phyloP scores from a whole-genome alignment of 53 echinoderm and acorn worm genomes.

The Echinarachnius parma region DNA sequence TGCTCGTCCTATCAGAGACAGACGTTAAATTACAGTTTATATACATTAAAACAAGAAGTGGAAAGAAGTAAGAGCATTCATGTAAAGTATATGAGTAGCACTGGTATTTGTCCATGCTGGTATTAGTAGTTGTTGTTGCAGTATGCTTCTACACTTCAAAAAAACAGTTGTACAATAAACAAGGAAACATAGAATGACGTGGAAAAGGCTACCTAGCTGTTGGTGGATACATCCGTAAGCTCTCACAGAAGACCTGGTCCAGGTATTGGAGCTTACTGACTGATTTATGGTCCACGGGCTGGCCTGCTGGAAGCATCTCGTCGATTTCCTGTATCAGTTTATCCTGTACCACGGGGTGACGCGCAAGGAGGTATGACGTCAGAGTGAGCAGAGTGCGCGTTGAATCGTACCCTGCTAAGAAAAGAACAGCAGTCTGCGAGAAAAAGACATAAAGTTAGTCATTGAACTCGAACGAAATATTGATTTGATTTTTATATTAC shows the following conservation, averaged over 20 bases:
- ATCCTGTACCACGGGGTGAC: slow-evolving; percentile 50
- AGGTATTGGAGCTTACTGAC: slow-evolving; percentile 48
- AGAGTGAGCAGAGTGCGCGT: slow-evolving; percentile 27
- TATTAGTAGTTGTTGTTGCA: too few species aligned
- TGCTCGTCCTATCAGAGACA: slow-evolving; percentile 1
- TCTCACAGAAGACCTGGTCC: slow-evolving; percentile 48
- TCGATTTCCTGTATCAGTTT: slow-evolving; percentile 51
- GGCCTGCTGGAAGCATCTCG: slow-evolving; percentile 12
- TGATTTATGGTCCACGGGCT: slow-evolving; percentile 31
- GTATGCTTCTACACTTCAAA: too few species aligned
- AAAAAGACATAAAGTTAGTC: too few species aligned
- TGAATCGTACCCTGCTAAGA: slow-evolving; percentile 55
- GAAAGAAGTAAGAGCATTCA: too few species aligned
- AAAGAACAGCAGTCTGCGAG: slow-evolving; percentile 43
- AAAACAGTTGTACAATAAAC: too few species aligned
- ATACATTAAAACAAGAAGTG: too few species aligned
- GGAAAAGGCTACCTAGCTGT: slow-evolving; percentile 27
- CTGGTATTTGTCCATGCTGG: too few species aligned
- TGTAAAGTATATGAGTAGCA: too few species aligned
- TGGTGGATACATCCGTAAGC: slow-evolving; percentile 48
- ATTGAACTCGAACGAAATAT: too few species aligned
- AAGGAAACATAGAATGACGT: too few species aligned
- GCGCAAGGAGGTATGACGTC: slow-evolving; percentile 42
- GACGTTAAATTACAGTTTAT: too few species aligned
- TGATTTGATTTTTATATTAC: too few species aligned